Conservation (phyloP, 23 tunicate genomes). For the Halocynthia roretzi region DNA sequence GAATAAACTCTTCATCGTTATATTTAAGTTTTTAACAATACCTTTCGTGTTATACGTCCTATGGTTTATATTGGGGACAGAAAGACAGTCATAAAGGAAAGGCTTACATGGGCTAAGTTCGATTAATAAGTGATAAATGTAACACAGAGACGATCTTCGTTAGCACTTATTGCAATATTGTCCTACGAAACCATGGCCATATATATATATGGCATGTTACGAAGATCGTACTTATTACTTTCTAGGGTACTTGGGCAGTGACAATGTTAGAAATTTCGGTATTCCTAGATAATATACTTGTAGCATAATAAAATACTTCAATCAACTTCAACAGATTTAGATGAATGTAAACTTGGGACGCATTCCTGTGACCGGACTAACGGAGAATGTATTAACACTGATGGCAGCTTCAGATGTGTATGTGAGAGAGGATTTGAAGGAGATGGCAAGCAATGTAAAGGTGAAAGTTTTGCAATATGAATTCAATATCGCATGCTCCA, state of each 20-base stretch:
- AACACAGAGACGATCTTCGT: not conserved
- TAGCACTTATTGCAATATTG: not conserved
- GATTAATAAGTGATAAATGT: too few relatives aligned
- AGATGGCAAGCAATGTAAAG: constrained; percentile 21
- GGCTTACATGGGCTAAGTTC: too few relatives aligned
- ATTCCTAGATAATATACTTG: too few relatives aligned
- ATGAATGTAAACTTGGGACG: constrained; percentile 37
- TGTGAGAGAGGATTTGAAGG: constrained; percentile 43
- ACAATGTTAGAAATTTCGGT: too few relatives aligned
- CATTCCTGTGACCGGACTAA: constrained; percentile 32
- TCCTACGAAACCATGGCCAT: not conserved
- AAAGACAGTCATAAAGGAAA: too few relatives aligned
- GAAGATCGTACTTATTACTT: too few relatives aligned
- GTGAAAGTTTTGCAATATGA: constrained; percentile 13
- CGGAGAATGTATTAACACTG: constrained; percentile 35
- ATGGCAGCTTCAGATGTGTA: constrained; percentile 39
- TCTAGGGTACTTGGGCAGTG: too few relatives aligned
- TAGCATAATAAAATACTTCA: too few relatives aligned
- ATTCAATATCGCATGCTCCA: not conserved
- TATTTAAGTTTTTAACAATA: too few relatives aligned
- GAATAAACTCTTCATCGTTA: too few relatives aligned
- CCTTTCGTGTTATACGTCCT: too few relatives aligned
- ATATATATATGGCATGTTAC: not conserved
- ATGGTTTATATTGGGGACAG: too few relatives aligned
- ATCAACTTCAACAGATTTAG: constrained; percentile 30